Percentiles rank a stretch among this genome's conserved stretches.
Evolutionary conservation across 2,113 vertebrate genomes (phyloP).

Genomic region (Tragelaphus buxtoni): DNA sequence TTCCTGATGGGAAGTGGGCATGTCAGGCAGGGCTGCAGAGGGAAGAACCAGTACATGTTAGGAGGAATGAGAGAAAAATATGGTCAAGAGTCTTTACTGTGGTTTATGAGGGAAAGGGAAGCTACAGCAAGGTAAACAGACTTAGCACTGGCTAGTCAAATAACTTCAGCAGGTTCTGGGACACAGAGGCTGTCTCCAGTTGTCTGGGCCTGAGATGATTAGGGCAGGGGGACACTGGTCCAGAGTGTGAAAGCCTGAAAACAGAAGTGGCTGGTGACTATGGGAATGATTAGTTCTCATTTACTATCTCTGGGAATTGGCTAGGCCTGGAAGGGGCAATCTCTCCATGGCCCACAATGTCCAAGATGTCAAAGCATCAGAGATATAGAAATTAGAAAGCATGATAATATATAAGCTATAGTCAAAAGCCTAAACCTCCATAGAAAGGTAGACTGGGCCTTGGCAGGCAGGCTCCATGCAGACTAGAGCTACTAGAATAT

Average conservation of each 20-base stretch:
- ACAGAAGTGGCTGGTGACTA: neutral
- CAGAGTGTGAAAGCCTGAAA: neutral
- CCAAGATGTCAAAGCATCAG: neutral
- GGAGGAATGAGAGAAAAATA: neutral
- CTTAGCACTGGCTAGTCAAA: neutral
- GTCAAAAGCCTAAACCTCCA: neutral
- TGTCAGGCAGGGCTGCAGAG: neutral
- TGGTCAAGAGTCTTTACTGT: neutral
- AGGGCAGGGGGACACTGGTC: too few relatives aligned
- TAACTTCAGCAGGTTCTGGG: neutral
- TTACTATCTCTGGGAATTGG: neutral
- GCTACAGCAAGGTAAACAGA: neutral
- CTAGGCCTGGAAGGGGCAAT: neutral
- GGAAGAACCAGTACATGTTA: neutral
- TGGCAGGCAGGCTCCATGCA: neutral
- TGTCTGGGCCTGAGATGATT: neutral
- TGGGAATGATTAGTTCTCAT: neutral
- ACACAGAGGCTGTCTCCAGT: neutral
- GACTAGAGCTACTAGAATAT: neutral
- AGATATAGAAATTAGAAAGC: neutral
- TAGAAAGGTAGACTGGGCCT: neutral
- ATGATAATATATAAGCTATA: neutral
- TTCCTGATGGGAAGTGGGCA: neutral
- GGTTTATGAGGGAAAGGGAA: neutral
- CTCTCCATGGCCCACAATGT: neutral